Evolutionary conservation across 2,888 invertebrate genomes (phyloP), one percentile per base, ranked within the genome.

Genomic region (Noctua pronuba): DNA sequence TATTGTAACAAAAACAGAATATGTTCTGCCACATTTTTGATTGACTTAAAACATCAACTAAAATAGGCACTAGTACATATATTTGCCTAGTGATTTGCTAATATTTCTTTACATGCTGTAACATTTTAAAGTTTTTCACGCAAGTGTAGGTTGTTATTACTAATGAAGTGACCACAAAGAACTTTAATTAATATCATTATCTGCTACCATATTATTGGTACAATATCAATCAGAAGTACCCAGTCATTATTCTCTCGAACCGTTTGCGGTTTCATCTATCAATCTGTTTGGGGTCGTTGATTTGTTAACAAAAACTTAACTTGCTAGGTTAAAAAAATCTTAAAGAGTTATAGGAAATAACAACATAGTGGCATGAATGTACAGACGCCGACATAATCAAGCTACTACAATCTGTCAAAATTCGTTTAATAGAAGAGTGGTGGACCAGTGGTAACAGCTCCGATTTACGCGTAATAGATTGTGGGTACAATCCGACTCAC

Each of bases 251-350:
- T 75, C 7, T n/a, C 75, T 21, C 3, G 1, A 49, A 62, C 16
- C 13, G 7, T 35, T 62, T 31, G 75, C 5, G 49, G 75, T 76
- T 52, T 60, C n/a, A 76, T 76, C 44, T 18, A 58, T 74, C 49
- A 76, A 38, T 60, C 60, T 41, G 41, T 62, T 41, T 76, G 41
- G 49, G 64, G 31, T 76, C 49, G 31, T n/a, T 76, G 62, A 64
- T 41, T 21, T 64, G n/a, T 28, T 18, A 49, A 41, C 49, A 75
- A 75, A 75, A 41, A 74, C n/a, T n/a, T 11, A 31, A 2, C 16
- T 46, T 38, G 28, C 3, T 24, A 31, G 49, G 18, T 18, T 7
- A 44, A 21, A 72, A 65, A 70, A 28, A 35, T 8, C 10, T 38
- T 21, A 28, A 16, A 67, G 49, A 52, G 4, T 38, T 4, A 49